These are phyloP conservation scores for Galaxea fascicularis DNA, from an alignment of 92 coral and sea anemone genomes.

Conservation along the genomic window DNA sequence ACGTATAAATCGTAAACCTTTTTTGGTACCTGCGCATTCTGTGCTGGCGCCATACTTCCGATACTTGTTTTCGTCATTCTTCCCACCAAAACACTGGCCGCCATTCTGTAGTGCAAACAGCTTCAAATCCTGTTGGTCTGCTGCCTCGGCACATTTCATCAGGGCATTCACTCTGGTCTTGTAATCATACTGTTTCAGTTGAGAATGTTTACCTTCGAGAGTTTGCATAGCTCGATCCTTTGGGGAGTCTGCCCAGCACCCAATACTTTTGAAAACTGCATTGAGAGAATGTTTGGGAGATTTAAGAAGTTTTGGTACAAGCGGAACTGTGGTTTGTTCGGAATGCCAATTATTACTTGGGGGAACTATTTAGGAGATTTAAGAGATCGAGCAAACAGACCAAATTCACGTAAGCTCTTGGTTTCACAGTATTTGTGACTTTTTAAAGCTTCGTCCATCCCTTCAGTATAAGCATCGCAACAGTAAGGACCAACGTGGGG, in stretches of 20 bases:
- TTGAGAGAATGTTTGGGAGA: not conserved
- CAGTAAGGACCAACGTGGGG: not conserved
- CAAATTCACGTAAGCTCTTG: not conserved
- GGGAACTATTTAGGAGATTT: not conserved
- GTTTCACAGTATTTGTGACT: not conserved
- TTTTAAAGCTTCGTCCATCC: no score
- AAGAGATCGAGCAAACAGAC: not conserved
- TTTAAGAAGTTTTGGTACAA: not conserved
- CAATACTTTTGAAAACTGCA: slow-evolving; percentile 92
- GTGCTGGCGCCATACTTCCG: slow-evolving; percentile 77
- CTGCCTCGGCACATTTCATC: slow-evolving; percentile 96
- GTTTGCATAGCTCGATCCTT: slow-evolving; percentile 66
- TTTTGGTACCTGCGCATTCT: slow-evolving; percentile 76
- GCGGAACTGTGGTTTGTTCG: no score
- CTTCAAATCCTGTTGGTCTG: slow-evolving; percentile 74
- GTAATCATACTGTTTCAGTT: slow-evolving; percentile 83
- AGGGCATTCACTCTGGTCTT: slow-evolving; percentile 88
- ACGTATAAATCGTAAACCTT: no score
- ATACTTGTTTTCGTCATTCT: slow-evolving; percentile 72
- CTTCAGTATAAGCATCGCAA: not conserved
- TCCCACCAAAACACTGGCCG: slow-evolving; percentile 94
- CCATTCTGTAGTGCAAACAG: slow-evolving; percentile 95
- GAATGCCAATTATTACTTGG: no score
- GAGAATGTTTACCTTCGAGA: slow-evolving; percentile 84
- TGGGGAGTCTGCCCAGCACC: slow-evolving; percentile 92